Evolutionary conservation across 1,140 invertebrate genomes (phyloP).

Genomic region (Ericerus pela): DNA sequence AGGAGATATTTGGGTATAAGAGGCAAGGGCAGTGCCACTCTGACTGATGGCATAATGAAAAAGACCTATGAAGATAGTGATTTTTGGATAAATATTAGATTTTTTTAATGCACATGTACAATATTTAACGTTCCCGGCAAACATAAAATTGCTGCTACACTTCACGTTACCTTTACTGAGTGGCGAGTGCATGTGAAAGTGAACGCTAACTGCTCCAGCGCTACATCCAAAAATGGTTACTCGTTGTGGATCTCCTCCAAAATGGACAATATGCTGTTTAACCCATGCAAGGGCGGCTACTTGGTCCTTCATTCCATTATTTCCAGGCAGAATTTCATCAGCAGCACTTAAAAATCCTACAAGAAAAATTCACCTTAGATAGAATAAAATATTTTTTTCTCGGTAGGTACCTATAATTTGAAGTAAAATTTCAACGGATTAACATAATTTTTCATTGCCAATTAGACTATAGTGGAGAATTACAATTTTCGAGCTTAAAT

Average conservation of each 20-base stretch:
- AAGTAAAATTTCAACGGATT: too few species aligned
- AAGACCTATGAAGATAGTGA: not conserved
- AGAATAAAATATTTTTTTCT: too few species aligned
- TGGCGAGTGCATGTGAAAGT: conserved; percentile 49
- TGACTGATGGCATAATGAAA: conserved; percentile 17
- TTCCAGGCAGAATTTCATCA: conserved; percentile 43
- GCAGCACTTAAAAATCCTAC: not conserved
- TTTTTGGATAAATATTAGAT: not conserved
- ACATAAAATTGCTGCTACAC: too few species aligned
- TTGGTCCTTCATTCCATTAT: conserved; percentile 83
- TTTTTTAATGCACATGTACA: not conserved
- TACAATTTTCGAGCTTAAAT: too few species aligned
- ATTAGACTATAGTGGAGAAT: too few species aligned
- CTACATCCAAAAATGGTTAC: conserved; percentile 81
- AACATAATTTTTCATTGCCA: too few species aligned
- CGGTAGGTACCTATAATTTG: too few species aligned
- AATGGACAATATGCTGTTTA: conserved; percentile 64
- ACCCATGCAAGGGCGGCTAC: conserved; percentile 73
- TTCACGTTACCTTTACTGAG: conserved; percentile 32
- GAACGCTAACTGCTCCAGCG: conserved; percentile 56
- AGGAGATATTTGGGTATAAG: not conserved
- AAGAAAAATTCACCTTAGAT: too few species aligned
- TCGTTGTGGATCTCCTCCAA: conserved; percentile 71
- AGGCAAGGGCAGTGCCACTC: conserved; percentile 5
- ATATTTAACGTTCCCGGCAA: too few species aligned